phyloP scores from a whole-genome alignment of 2,113 vertebrate species.

The Tretioscincus oriximinensis region DNA sequence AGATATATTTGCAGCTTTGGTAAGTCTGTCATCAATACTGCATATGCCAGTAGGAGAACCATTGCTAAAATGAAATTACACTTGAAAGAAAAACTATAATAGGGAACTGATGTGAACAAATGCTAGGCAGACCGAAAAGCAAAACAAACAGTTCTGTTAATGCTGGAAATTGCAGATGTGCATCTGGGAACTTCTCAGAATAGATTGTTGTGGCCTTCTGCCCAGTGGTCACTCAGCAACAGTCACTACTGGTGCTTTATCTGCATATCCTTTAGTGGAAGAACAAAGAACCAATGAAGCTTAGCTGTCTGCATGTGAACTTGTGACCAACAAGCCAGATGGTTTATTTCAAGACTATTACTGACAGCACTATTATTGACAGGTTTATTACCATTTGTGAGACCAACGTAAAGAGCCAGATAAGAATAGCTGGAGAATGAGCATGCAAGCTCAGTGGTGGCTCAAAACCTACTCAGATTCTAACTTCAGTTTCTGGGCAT shows the following conservation, averaged over 20 bases:
- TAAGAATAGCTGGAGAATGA: conserved; percentile 24
- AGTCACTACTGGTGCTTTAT: not conserved
- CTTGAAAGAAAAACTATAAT: conserved; percentile 21
- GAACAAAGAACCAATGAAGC: not conserved
- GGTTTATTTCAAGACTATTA: not conserved
- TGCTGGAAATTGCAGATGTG: not conserved
- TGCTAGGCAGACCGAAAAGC: not conserved
- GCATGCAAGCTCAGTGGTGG: not conserved
- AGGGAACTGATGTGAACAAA: not conserved
- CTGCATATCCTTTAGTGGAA: not conserved
- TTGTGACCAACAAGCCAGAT: not conserved
- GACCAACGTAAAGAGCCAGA: not conserved
- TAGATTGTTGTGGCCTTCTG: not conserved
- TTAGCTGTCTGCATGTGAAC: not conserved
- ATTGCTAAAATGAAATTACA: conserved; percentile 3
- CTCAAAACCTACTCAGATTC: not conserved
- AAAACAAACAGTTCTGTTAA: not conserved
- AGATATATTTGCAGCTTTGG: not conserved
- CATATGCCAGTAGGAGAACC: not conserved
- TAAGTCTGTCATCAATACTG: not conserved
- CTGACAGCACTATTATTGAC: conserved; percentile 12
- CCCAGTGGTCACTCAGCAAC: not conserved
- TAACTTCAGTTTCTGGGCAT: not conserved
- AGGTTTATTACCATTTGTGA: conserved; percentile 1
- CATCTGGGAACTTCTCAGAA: conserved; percentile 6